A percentile compares a stretch with the other conserved stretches of the same genome.
phyloP scores from a whole-genome alignment of 2,797 vertebrate species.

The Paratrypauchen microcephalus region DNA sequence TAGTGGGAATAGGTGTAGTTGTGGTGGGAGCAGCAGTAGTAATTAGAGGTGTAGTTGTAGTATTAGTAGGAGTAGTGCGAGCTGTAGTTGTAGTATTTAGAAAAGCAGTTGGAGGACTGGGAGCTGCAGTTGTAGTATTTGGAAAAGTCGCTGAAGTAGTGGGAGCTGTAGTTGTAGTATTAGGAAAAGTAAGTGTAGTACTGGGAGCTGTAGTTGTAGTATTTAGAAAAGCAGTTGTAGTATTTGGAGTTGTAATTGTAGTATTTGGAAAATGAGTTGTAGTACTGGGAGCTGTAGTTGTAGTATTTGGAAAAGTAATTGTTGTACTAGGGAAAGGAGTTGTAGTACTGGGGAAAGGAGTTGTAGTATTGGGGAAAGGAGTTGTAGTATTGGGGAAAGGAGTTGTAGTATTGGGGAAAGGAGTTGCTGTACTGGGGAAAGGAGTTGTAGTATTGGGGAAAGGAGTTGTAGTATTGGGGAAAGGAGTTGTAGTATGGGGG shows the following conservation, averaged over 20 bases:
- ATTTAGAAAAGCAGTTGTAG: neutral
- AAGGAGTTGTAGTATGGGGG: neutral
- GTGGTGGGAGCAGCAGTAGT: neutral
- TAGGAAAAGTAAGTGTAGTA: neutral
- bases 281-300: neutral
- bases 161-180: neutral
- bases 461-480: neutral
- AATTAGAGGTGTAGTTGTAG: neutral
- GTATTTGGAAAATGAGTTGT: neutral
- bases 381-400: neutral
- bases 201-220: no score
- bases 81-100: neutral
- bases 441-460: no score
- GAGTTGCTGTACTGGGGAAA: neutral
- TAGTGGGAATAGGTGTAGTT: neutral
- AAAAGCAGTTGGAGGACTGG: no score
- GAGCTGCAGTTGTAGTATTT: neutral
- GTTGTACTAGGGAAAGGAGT: neutral
- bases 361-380: no score
- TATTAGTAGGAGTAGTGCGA: no score
- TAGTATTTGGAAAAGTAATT: neutral
- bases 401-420: neutral
- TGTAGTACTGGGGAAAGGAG: neutral
- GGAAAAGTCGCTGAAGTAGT: no score
- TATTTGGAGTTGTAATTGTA: neutral